Percentiles rank a stretch among this genome's conserved stretches.
phyloP scores from a whole-genome alignment of 2,113 vertebrate species.

The Callithrix jacchus region DNA sequence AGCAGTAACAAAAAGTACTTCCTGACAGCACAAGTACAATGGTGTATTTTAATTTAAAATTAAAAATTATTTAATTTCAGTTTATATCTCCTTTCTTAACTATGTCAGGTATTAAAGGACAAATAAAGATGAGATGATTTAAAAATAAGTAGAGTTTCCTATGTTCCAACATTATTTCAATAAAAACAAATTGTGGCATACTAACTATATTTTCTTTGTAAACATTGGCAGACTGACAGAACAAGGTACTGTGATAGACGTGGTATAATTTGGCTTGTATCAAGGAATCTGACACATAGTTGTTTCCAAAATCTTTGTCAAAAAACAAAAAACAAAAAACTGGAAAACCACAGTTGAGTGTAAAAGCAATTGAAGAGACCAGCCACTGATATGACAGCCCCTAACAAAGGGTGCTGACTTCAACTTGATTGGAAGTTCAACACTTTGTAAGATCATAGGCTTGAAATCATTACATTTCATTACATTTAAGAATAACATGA shows the following conservation, averaged over 20 bases:
- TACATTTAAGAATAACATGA: background rate
- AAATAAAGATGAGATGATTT: background rate
- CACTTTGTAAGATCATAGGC: background rate
- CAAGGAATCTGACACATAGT: background rate
- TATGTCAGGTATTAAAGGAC: background rate
- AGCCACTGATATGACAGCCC: background rate
- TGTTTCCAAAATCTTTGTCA: background rate
- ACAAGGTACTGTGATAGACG: background rate
- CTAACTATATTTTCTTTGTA: constrained; percentile 5
- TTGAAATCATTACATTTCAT: background rate
- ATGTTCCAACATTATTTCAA: background rate
- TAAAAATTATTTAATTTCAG: background rate
- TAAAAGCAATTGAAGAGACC: background rate
- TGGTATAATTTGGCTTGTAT: background rate
- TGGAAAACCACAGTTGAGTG: background rate
- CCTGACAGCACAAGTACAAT: rapidly evolving
- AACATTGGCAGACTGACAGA: background rate
- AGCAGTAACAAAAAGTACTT: background rate
- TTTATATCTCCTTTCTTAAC: background rate
- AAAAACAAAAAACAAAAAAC: background rate
- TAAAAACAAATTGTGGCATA: constrained; percentile 14
- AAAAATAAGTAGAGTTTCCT: background rate
- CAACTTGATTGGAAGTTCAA: background rate
- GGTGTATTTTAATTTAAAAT: constrained; percentile 14
- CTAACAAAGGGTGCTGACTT: background rate